phyloP scores from a whole-genome alignment of 2,113 vertebrate genomes.

The Prunella himalayana region DNA sequence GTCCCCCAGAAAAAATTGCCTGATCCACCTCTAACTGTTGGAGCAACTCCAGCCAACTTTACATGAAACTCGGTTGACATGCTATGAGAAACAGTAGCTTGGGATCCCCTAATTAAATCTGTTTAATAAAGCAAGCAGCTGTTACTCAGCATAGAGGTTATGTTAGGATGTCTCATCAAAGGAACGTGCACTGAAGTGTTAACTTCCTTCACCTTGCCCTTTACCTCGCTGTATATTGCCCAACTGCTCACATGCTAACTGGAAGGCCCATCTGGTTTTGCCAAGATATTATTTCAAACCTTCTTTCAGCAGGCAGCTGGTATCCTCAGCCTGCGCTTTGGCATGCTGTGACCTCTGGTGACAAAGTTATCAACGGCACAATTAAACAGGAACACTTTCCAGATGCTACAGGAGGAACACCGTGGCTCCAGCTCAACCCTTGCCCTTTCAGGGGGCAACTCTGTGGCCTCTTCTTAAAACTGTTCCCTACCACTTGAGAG shows the following conservation, averaged over 20 bases:
- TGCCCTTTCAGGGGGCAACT: background rate
- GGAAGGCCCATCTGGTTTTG: background rate
- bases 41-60: background rate
- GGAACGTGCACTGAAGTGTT: background rate
- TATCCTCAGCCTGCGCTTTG: background rate
- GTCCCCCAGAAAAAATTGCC: background rate
- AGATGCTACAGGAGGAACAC: background rate
- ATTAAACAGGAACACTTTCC: background rate
- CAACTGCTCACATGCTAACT: fast-evolving
- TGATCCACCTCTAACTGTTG: background rate
- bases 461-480: background rate
- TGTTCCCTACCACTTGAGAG: background rate
- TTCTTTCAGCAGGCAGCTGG: background rate
- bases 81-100: background rate
- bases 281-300: background rate
- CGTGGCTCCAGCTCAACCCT: background rate
- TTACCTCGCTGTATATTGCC: background rate
- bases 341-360: background rate
- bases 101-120: background rate
- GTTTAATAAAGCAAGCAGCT: background rate
- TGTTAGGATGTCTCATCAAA: background rate
- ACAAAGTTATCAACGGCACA: background rate
- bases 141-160: background rate
- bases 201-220: background rate
- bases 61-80: background rate